Conservation (phyloP, 2,797 vertebrate genomes). For the Acestrorhynchus altus region DNA sequence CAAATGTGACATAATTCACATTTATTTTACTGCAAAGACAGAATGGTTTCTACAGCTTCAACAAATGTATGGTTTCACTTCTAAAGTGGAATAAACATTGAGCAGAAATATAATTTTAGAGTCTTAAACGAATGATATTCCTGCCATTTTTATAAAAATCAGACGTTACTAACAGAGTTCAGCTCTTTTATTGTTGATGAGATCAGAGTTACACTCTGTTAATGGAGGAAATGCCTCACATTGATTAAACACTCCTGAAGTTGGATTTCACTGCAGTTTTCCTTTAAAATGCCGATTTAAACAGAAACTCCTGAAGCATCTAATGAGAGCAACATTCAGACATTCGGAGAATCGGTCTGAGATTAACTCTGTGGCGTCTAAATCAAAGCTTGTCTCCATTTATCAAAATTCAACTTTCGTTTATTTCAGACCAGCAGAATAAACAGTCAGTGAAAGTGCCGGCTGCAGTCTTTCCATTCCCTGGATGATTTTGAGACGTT, state of each 20-base stretch:
- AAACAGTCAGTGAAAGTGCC: slow-evolving; percentile 27
- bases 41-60: no score
- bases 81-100: no score
- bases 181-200: no score
- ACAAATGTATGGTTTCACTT: no score
- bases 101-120: no score
- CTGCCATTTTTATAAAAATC: no score
- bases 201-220: no score
- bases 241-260: no score
- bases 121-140: no score
- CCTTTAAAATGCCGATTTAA: neutral
- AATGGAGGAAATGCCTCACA: neutral
- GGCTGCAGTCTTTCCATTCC: slow-evolving; percentile 25
- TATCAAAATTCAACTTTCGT: slow-evolving; percentile 22
- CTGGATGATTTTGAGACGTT: slow-evolving; percentile 29
- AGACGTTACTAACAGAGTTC: no score
- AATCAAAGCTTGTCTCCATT: slow-evolving; percentile 2
- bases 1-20: no score
- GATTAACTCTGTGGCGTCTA: neutral
- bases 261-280: neutral
- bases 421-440: slow-evolving; percentile 2
- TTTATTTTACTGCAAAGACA: no score
- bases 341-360: neutral
- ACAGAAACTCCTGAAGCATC: neutral
- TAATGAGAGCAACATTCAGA: neutral